Evolutionary conservation across 2,797 vertebrate genomes (phyloP).

Genomic region (Scolopax rusticola): DNA sequence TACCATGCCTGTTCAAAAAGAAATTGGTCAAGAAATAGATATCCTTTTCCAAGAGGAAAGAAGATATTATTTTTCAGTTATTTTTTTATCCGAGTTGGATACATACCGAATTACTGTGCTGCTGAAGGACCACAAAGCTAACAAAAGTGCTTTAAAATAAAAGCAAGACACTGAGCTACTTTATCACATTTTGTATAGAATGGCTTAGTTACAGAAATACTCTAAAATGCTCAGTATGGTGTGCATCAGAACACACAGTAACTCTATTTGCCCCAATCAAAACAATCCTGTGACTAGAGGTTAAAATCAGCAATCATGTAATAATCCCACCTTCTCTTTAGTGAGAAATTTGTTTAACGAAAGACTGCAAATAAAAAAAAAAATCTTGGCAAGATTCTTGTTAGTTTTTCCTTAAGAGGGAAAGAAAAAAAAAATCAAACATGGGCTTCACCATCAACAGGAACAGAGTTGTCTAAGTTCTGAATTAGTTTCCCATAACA

Average conservation of each 20-base stretch:
- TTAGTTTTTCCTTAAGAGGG: neutral
- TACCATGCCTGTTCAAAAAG: constrained; percentile 88
- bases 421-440: neutral
- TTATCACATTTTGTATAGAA: neutral
- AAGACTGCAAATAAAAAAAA: neutral
- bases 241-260: neutral
- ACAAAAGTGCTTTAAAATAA: neutral
- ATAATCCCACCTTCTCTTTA: neutral
- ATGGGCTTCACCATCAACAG: constrained; percentile 3
- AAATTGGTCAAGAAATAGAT: neutral
- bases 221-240: neutral
- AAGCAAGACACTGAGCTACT: neutral
- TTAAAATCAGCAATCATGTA: neutral
- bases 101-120: neutral
- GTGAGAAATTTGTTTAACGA: neutral
- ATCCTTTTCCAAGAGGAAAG: neutral
- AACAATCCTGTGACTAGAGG: neutral
- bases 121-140: neutral
- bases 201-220: neutral
- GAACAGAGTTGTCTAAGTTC: constrained; percentile 22
- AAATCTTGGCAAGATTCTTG: neutral
- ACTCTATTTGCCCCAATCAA: neutral
- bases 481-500: constrained; percentile 63
- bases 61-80: neutral
- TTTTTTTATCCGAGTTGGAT: neutral